Percentiles rank a stretch among this genome's conserved stretches.
phyloP scores from a whole-genome alignment of 2,113 vertebrate species.

The Terrapene triunguis region DNA sequence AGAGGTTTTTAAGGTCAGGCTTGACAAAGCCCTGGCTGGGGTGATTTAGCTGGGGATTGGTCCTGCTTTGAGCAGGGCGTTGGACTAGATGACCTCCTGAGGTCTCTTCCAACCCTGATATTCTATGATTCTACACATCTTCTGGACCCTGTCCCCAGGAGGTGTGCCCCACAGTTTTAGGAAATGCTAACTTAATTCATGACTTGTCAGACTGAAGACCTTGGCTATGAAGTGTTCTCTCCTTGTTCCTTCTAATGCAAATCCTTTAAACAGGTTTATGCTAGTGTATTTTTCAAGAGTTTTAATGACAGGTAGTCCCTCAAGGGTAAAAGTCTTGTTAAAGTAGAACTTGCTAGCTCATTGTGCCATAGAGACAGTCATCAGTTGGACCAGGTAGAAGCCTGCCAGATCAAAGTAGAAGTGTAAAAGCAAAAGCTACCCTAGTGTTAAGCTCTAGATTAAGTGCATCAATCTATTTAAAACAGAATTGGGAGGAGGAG shows the following conservation, averaged over 20 bases:
- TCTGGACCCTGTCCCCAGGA: neutral
- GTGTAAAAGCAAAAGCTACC: neutral
- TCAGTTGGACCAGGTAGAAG: neutral
- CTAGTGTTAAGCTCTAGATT: neutral
- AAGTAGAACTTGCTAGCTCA: neutral
- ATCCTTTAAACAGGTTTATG: neutral
- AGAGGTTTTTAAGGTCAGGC: too few relatives aligned
- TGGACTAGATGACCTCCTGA: too few relatives aligned
- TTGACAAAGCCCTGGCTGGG: too few relatives aligned
- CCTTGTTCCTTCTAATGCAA: neutral
- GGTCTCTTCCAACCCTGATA: too few relatives aligned
- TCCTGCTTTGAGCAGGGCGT: too few relatives aligned
- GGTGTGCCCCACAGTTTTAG: neutral
- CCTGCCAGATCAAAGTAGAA: neutral
- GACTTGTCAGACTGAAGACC: neutral
- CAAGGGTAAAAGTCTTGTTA: neutral
- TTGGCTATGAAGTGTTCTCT: neutral
- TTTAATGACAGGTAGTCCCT: neutral
- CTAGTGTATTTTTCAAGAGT: neutral
- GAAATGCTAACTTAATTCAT: neutral
- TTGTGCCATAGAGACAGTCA: neutral
- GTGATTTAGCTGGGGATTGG: too few relatives aligned
- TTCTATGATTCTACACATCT: neutral
- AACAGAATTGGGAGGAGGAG: neutral
- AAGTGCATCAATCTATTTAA: slow-evolving; percentile 1